phyloP scores from a whole-genome alignment of 37 sponge, comb jelly and placozoan genomes.

The Tethya wilhelma region DNA sequence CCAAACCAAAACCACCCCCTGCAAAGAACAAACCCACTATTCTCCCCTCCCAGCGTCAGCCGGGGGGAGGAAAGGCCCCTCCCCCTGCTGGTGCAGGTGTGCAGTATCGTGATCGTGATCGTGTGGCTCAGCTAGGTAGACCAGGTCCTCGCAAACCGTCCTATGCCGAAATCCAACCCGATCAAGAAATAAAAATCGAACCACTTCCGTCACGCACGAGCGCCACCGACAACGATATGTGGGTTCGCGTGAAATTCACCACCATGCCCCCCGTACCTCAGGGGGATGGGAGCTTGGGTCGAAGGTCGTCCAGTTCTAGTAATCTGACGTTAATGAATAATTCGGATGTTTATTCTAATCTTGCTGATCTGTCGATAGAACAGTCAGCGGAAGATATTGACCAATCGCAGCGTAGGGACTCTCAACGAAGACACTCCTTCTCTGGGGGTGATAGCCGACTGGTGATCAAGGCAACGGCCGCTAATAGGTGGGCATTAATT shows the following conservation, averaged over 20 bases:
- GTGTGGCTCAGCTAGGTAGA: no score
- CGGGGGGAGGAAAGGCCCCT: no score
- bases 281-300: neutral
- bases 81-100: no score
- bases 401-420: neutral
- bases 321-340: constrained; percentile 19
- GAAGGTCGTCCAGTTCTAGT: constrained; percentile 24
- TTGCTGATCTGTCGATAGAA: constrained; percentile 37
- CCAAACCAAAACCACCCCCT: no score
- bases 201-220: constrained; percentile 18
- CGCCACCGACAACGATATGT: constrained; percentile 53
- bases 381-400: neutral
- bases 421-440: constrained; percentile 52
- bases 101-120: no score
- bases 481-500: neutral
- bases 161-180: constrained; percentile 4
- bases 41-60: neutral
- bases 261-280: neutral
- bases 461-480: constrained; percentile 12
- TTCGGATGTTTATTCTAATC: constrained; percentile 42
- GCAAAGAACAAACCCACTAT: neutral
- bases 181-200: constrained; percentile 28
- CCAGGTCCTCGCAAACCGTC: constrained; percentile 5
- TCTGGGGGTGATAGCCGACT: constrained; percentile 43
- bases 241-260: constrained; percentile 45